Evolutionary conservation across 1,140 invertebrate genomes (phyloP).

Genomic region (Vanessa tameamea): DNA sequence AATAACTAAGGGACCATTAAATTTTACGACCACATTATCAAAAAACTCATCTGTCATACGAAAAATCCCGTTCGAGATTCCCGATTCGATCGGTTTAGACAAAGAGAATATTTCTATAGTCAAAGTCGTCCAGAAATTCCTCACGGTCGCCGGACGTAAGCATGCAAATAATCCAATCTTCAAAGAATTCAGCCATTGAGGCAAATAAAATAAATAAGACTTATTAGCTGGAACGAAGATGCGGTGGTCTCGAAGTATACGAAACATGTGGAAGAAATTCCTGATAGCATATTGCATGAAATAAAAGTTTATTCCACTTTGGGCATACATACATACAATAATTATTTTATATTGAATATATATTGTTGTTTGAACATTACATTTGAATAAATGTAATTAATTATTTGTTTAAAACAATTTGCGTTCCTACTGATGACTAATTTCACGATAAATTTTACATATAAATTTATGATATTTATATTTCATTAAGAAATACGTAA

Average conservation of each 20-base stretch:
- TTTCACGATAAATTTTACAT: too few relatives aligned
- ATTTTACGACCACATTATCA: slow-evolving; percentile 15
- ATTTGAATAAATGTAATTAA: too few relatives aligned
- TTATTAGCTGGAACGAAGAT: not conserved
- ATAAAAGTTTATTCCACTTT: slow-evolving; percentile 10
- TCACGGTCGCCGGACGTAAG: not conserved
- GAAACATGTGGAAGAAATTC: slow-evolving; percentile 23
- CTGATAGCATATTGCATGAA: slow-evolving; percentile 26
- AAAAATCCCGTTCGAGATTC: not conserved
- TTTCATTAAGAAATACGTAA: too few relatives aligned
- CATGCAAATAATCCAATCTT: slow-evolving; percentile 32
- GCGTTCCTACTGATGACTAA: too few relatives aligned
- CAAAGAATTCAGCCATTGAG: slow-evolving; percentile 15
- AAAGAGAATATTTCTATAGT: slow-evolving; percentile 25
- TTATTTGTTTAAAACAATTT: too few relatives aligned
- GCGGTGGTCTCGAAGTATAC: slow-evolving; percentile 22
- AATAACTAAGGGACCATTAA: not conserved
- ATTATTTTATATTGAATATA: too few relatives aligned
- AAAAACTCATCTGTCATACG: slow-evolving; percentile 13
- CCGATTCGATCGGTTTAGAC: not conserved
- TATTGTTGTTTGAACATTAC: not conserved
- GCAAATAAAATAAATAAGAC: slow-evolving; percentile 30
- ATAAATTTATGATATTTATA: too few relatives aligned
- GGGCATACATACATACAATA: not conserved
- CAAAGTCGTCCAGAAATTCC: slow-evolving; percentile 24